These are phyloP conservation scores for Fukomys damarensis DNA, from an alignment of 2,113 vertebrate genomes.

Conservation along the genomic window DNA sequence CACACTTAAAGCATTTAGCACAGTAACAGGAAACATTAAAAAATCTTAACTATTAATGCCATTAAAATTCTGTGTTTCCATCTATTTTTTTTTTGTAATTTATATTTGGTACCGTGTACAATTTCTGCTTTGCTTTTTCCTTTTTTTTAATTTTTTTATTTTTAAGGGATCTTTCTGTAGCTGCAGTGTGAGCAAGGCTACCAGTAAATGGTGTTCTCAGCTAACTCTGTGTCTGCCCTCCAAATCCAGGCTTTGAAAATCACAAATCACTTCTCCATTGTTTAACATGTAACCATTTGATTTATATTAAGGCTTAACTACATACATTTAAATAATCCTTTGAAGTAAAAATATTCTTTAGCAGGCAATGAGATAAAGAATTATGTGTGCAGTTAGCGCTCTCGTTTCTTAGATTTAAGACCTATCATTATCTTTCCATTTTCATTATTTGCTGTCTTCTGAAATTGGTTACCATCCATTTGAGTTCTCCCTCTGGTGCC, in stretches of 20 bases:
- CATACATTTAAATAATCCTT: conserved; percentile 6
- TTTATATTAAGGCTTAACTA: not conserved
- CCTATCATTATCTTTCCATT: not conserved
- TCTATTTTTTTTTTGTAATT: not conserved
- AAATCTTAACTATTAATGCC: not conserved
- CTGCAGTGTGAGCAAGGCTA: not conserved
- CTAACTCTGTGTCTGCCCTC: not conserved
- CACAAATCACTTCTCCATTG: not conserved
- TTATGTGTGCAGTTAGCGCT: not conserved
- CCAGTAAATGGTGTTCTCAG: not conserved
- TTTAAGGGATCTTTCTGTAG: not conserved
- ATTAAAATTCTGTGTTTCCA: not conserved
- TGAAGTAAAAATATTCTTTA: not conserved
- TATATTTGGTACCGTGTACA: not conserved
- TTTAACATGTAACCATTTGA: not conserved
- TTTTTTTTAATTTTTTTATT: not conserved
- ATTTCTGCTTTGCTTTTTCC: not conserved
- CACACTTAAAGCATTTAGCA: not conserved
- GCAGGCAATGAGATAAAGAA: not conserved
- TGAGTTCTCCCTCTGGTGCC: not conserved
- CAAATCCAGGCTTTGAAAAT: not conserved
- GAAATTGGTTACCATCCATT: not conserved
- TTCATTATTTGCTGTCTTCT: not conserved
- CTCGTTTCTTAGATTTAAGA: conserved; percentile 29
- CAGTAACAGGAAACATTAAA: not conserved